Base-by-base conservation (phyloP, 1,140 invertebrate genomes). In the Grapholita molesta region DNA sequence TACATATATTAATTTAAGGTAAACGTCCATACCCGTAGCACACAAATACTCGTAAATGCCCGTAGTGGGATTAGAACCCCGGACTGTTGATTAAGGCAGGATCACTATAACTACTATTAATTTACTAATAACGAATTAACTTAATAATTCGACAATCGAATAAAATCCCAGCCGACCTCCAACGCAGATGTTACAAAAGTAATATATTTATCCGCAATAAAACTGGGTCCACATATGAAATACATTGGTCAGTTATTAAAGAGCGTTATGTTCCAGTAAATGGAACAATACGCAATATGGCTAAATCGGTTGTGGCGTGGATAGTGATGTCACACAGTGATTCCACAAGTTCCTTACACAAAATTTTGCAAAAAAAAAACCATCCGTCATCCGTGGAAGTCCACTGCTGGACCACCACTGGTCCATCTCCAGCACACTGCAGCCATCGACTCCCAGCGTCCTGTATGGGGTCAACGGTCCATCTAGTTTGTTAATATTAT, bases 201-300 rank as follows among this genome's bases (percentile, higher is more conserved):
- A 38, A 38, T 48, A 18, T 48, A 48, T 21, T 48, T 21, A 48
- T n/a, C 12, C 18, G 42, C 18, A 38, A 48, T 21, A 48, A 48
- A 21, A 21, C 18, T n/a, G n/a, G n/a, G n/a, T n/a, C 42, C 42
- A 48, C 15, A 48, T 48, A n/a, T 9, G 15, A 21, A 61, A 24
- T 8, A 61, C 24, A 28, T 28, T 32, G 55, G 24, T 61, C 55
- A 61, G 28, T 61, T 61, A 61, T 61, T 61, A 61, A 61, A 61
- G 30, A 25, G 32, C n/a, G 24, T 57, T 57, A 57, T 28, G 55
- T 61, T 28, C 15, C 55, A 30, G 32, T 61, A 61, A 61, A 61
- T 7, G 55, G 25, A 7, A 61, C 55, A 61, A 30, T 18, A 30
- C 55, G 55, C 12, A 61, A 61, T 28, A 61, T 6, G 25, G 55